phyloP scores from a whole-genome alignment of 35 echinoderm and acorn worm genomes.

The Patiria miniata region DNA sequence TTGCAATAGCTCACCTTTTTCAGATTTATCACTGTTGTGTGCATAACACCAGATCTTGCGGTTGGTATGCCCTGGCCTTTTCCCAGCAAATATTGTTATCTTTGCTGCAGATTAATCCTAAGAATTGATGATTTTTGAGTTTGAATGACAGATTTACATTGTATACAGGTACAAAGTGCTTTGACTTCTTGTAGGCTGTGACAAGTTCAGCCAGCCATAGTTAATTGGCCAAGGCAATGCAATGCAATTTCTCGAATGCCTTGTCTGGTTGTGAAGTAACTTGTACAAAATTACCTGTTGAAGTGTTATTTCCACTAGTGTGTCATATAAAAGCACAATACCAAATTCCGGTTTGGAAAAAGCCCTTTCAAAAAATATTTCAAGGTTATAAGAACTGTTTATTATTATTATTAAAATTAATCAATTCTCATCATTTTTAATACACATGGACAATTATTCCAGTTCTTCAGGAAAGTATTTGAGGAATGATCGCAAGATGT shows the following conservation, averaged over 20 bases:
- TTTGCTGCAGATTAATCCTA: background rate
- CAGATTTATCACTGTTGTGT: too few species aligned
- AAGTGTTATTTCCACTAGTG: too few species aligned
- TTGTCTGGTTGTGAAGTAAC: constrained; percentile 2
- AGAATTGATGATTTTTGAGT: background rate
- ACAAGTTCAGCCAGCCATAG: constrained; percentile 1
- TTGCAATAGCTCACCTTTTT: background rate
- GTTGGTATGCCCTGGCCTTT: background rate
- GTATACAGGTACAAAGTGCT: background rate
- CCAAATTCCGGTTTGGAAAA: too few species aligned
- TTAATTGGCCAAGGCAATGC: too few species aligned
- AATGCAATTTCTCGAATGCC: background rate
- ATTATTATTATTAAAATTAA: too few species aligned
- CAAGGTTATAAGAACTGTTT: too few species aligned
- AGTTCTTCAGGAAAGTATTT: too few species aligned
- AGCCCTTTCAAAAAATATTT: too few species aligned
- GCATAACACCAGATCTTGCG: background rate
- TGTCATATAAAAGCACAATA: too few species aligned
- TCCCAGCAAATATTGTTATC: background rate
- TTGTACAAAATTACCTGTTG: background rate
- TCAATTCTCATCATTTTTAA: too few species aligned
- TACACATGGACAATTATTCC: too few species aligned
- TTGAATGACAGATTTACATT: constrained; percentile 15
- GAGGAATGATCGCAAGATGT: too few species aligned
- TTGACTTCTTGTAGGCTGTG: background rate